These are phyloP conservation scores for Amazona guildingii DNA, from an alignment of 2,113 vertebrate species.

Conservation along the genomic window DNA sequence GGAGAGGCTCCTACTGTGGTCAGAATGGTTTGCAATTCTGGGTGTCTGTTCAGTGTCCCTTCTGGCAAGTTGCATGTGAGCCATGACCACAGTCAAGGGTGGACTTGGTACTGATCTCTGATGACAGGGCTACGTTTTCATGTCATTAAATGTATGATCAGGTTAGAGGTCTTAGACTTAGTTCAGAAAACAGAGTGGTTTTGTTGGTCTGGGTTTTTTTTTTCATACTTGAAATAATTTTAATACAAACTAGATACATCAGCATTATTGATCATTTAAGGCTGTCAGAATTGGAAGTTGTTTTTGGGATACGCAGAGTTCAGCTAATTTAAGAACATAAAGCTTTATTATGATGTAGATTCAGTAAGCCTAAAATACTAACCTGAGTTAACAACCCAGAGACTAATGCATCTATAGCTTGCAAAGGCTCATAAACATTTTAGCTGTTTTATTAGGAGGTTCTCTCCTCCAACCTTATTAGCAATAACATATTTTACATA, in stretches of 20 bases:
- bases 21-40: background rate
- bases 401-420: background rate
- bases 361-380: background rate
- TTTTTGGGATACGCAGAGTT: background rate
- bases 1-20: background rate
- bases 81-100: background rate
- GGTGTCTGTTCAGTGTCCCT: background rate
- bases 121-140: background rate
- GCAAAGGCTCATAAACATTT: constrained; percentile 29
- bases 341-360: background rate
- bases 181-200: background rate
- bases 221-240: background rate
- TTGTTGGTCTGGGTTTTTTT: background rate
- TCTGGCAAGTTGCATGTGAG: background rate
- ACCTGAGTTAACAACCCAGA: constrained; percentile 11
- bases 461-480: background rate
- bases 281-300: background rate
- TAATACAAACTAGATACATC: background rate
- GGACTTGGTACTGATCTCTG: background rate
- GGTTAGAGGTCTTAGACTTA: background rate
- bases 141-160: background rate
- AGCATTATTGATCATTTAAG: background rate
- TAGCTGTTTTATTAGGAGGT: background rate
- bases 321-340: background rate
- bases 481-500: constrained; percentile 23